These are phyloP conservation scores for Ethmia dodecea DNA, from an alignment of 2,888 invertebrate species.

Conservation along the genomic window DNA sequence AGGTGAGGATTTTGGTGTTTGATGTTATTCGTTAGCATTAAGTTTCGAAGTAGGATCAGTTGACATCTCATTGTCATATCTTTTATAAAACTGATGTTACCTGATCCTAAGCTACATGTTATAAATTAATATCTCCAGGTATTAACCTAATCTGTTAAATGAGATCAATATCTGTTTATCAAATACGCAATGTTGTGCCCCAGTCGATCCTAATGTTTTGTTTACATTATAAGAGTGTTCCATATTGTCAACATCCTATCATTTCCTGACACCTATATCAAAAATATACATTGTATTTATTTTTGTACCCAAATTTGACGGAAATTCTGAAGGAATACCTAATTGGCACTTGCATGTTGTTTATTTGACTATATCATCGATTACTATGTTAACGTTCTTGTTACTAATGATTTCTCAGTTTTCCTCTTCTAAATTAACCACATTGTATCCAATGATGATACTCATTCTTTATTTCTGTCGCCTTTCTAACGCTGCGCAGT, in stretches of 20 bases:
- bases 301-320: slow-evolving; percentile 27
- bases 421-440: slow-evolving; percentile 54
- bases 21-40: slow-evolving; percentile 46
- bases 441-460: slow-evolving; percentile 51
- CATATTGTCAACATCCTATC: slow-evolving; percentile 58
- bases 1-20: slow-evolving; percentile 83
- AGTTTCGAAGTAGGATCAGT: slow-evolving; percentile 7
- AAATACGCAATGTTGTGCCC: slow-evolving; percentile 90
- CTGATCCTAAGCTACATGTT: slow-evolving; percentile 17
- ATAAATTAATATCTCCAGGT: slow-evolving; percentile 1
- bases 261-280: slow-evolving; percentile 48
- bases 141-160: background rate
- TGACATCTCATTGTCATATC: slow-evolving; percentile 8
- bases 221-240: slow-evolving; percentile 60
- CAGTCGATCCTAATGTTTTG: slow-evolving; percentile 80
- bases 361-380: slow-evolving; percentile 28
- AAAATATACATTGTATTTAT: slow-evolving; percentile 30
- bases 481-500: slow-evolving; percentile 92
- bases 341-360: slow-evolving; percentile 55
- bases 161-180: slow-evolving; percentile 41
- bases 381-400: slow-evolving; percentile 27
- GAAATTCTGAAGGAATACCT: slow-evolving; percentile 22
- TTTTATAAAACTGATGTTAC: slow-evolving; percentile 25
- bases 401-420: slow-evolving; percentile 29
- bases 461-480: slow-evolving; percentile 81